phyloP scores from a whole-genome alignment of 2,113 vertebrate genomes.

The Anhinga anhinga region DNA sequence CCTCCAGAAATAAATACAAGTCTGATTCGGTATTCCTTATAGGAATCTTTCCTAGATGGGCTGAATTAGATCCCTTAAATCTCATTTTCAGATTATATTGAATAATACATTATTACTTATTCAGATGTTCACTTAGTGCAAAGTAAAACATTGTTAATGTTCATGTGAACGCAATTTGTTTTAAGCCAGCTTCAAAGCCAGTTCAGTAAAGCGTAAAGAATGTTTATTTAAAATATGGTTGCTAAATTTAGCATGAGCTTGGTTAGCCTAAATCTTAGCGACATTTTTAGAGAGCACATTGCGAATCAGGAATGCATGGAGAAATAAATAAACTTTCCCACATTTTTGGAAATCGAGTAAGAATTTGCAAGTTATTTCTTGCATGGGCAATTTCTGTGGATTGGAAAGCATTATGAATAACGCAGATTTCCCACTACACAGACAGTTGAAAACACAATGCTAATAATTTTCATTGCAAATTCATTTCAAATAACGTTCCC shows the following conservation, averaged over 20 bases:
- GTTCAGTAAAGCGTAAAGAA: slow-evolving; percentile 72
- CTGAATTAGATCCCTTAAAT: neutral
- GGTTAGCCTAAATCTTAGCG: slow-evolving; percentile 72
- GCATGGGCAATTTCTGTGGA: slow-evolving; percentile 15
- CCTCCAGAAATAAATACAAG: neutral
- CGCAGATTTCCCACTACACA: neutral
- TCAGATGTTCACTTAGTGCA: slow-evolving; percentile 14
- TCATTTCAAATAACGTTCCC: neutral
- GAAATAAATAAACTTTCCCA: slow-evolving; percentile 97
- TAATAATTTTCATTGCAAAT: neutral
- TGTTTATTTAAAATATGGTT: slow-evolving; percentile 74
- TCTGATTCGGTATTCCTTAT: neutral
- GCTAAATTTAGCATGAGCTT: slow-evolving; percentile 88
- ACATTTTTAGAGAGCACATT: slow-evolving; percentile 81
- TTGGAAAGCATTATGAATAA: neutral
- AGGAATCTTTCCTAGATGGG: neutral
- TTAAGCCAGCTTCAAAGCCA: slow-evolving; percentile 34
- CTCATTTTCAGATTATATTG: neutral
- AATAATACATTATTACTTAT: slow-evolving; percentile 26
- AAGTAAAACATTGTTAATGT: slow-evolving; percentile 20
- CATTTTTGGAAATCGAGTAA: slow-evolving; percentile 84
- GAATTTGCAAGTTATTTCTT: slow-evolving; percentile 79
- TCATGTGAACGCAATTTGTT: slow-evolving; percentile 26
- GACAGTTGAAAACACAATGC: neutral
- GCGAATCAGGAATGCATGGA: slow-evolving; percentile 93